Evolutionary conservation across 64 coral and sea anemone species (phyloP).

Genomic region (Orbicella faveolata): DNA sequence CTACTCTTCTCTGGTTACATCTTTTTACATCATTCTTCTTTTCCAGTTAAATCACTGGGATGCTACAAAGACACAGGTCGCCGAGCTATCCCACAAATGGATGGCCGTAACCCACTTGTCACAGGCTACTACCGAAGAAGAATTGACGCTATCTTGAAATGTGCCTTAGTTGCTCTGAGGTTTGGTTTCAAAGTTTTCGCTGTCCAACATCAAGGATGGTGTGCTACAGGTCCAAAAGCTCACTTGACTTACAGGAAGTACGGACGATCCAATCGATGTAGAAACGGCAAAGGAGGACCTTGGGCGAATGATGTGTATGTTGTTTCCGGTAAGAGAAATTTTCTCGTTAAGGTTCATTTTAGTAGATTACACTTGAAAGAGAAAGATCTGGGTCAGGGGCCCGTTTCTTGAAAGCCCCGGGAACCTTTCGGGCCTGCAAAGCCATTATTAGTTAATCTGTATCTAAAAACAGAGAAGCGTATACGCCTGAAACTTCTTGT

Average conservation of each 20-base stretch:
- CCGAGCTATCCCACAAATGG: conserved; percentile 50
- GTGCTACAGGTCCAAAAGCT: conserved; percentile 26
- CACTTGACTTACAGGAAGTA: conserved; percentile 37
- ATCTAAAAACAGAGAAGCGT: too few species aligned
- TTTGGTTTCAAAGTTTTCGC: conserved; percentile 41
- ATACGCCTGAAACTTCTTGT: too few species aligned
- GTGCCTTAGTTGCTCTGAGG: conserved; percentile 29
- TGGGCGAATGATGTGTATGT: conserved; percentile 63
- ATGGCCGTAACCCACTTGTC: conserved; percentile 21
- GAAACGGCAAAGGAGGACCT: conserved; percentile 46
- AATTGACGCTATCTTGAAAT: conserved; percentile 39
- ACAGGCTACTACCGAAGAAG: conserved; percentile 24
- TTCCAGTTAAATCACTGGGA: conserved; percentile 28
- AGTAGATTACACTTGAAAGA: too few species aligned
- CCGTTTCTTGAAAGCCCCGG: too few species aligned
- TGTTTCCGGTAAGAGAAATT: background rate
- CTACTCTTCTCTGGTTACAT: background rate
- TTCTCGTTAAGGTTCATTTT: background rate
- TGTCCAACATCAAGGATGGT: conserved; percentile 54
- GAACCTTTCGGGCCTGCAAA: too few species aligned
- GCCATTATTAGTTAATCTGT: too few species aligned
- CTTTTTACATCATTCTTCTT: background rate
- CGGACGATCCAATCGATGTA: conserved; percentile 48
- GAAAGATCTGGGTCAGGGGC: too few species aligned
- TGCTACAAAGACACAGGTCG: conserved; percentile 40